These are phyloP conservation scores for Neuroterus valhalla DNA, from an alignment of 1,140 invertebrate species.

Conservation along the genomic window DNA sequence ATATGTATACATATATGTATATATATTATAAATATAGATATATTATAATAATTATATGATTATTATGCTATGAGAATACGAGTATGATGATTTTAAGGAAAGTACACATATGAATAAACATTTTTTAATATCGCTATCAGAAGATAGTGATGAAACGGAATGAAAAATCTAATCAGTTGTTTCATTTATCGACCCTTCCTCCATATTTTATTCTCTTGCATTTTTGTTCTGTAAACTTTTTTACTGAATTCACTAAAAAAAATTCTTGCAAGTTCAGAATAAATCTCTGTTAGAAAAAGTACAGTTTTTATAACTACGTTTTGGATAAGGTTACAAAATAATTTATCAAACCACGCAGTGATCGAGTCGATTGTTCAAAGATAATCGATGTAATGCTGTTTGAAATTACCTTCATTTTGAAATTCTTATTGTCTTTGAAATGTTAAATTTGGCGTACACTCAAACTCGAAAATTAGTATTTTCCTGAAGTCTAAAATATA, in stretches of 20 bases:
- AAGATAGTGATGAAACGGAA: slow-evolving; percentile 71
- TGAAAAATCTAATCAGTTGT: slow-evolving; percentile 56
- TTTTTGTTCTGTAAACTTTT: slow-evolving; percentile 1
- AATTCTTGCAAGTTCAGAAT: too few relatives aligned
- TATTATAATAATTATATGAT: slow-evolving; percentile 68
- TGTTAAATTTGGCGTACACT: too few relatives aligned
- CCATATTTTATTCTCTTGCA: not conserved
- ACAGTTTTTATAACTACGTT: too few relatives aligned
- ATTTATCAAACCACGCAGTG: too few relatives aligned
- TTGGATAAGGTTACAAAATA: too few relatives aligned
- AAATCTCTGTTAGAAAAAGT: too few relatives aligned
- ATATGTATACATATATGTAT: slow-evolving; percentile 53
- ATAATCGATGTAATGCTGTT: too few relatives aligned
- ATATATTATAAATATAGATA: slow-evolving; percentile 60
- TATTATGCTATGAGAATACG: slow-evolving; percentile 72
- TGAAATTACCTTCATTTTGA: too few relatives aligned
- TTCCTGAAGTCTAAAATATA: too few relatives aligned
- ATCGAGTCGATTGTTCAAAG: slow-evolving; percentile 31
- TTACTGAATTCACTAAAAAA: too few relatives aligned
- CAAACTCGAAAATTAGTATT: too few relatives aligned
- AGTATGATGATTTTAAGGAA: slow-evolving; percentile 75
- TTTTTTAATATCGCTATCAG: slow-evolving; percentile 73
- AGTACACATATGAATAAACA: slow-evolving; percentile 75
- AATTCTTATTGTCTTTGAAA: too few relatives aligned
- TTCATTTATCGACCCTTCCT: slow-evolving; percentile 43